Evolutionary conservation across 2,113 vertebrate genomes (phyloP).

Genomic region (Gila orcuttii): DNA sequence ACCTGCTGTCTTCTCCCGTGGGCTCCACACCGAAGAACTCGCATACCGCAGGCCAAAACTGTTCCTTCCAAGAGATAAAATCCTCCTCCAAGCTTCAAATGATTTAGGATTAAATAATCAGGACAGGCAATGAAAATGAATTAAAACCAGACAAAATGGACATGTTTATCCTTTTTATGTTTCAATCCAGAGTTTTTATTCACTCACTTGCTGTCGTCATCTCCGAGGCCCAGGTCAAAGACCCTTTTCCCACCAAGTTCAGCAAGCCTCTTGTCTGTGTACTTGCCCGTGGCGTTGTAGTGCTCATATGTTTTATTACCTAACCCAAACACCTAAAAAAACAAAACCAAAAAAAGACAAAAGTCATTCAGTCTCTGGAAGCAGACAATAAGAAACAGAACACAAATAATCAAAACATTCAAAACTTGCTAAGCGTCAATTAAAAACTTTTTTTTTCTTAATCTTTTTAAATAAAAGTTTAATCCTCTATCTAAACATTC

Average conservation of each 20-base stretch:
- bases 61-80: conserved; percentile 87
- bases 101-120: not conserved
- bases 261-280: conserved; percentile 82
- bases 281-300: conserved; percentile 88
- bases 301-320: conserved; percentile 90
- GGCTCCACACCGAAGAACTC: conserved; percentile 86
- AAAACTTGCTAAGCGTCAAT: not conserved
- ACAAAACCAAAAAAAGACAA: not conserved
- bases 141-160: not conserved
- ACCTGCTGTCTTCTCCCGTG: conserved; percentile 87
- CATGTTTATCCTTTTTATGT: not conserved
- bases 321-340: conserved; percentile 82
- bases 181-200: not conserved
- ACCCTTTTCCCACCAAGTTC: conserved; percentile 84
- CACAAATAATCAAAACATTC: not conserved
- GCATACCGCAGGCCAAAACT: conserved; percentile 87
- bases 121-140: not conserved
- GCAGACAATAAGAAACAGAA: not conserved
- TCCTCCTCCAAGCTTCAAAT: conserved; percentile 82
- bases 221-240: conserved; percentile 84
- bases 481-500: not conserved
- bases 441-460: not conserved
- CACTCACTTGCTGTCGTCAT: conserved; percentile 86
- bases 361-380: not conserved
- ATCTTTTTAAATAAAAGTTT: not conserved